phyloP scores from a whole-genome alignment of 2,113 vertebrate species.

The Falco punctatus region DNA sequence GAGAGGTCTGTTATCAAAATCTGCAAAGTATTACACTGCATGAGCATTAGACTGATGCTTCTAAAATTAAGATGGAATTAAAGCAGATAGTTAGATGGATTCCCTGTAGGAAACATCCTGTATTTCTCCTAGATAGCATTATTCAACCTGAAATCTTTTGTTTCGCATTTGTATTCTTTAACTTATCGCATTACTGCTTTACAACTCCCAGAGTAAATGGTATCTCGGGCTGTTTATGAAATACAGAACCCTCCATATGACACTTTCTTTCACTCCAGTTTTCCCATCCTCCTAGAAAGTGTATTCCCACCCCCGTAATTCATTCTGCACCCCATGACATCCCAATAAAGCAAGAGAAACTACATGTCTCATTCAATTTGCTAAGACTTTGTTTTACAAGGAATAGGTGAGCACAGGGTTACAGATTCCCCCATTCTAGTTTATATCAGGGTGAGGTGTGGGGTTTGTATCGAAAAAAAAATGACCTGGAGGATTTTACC shows the following conservation, averaged over 20 bases:
- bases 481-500: constrained; percentile 18
- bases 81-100: neutral
- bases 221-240: neutral
- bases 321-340: constrained; percentile 21
- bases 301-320: constrained; percentile 24
- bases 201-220: constrained; percentile 15
- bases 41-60: constrained; percentile 37
- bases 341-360: constrained; percentile 57
- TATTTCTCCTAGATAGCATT: neutral
- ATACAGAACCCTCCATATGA: neutral
- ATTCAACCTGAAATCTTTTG: constrained; percentile 27
- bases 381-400: constrained; percentile 45
- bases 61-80: constrained; percentile 49
- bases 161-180: neutral
- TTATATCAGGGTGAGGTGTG: neutral
- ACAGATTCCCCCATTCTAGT: constrained; percentile 6
- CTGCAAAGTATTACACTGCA: neutral
- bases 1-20: constrained; percentile 30
- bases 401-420: constrained; percentile 38
- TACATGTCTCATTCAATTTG: constrained; percentile 38
- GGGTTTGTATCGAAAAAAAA: neutral
- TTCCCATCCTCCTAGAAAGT: neutral
- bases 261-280: neutral
- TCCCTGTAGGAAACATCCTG: constrained; percentile 22
- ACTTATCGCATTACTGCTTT: constrained; percentile 1